phyloP scores from a whole-genome alignment of 53 echinoderm and acorn worm genomes.

The Echinometra lucunter region DNA sequence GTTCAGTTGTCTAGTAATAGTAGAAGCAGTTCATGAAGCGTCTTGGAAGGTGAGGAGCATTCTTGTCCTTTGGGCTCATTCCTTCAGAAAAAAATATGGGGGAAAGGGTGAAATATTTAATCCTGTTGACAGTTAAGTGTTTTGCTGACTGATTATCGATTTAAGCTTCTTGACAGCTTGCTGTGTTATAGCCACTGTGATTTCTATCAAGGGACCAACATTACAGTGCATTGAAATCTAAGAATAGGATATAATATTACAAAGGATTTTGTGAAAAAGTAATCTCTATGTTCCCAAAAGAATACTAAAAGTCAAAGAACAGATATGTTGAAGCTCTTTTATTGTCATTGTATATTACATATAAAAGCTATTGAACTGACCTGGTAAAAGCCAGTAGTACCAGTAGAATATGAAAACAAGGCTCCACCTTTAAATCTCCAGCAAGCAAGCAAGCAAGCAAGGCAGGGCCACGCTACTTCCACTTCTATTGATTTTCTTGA shows the following conservation, averaged over 20 bases:
- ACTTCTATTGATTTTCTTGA: conserved; percentile 57
- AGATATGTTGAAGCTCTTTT: background rate
- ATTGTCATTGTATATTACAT: background rate
- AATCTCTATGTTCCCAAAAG: background rate
- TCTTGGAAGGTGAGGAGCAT: background rate
- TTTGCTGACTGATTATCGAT: background rate
- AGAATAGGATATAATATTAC: background rate
- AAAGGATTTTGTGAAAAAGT: background rate
- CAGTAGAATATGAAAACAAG: conserved; percentile 25
- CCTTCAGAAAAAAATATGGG: background rate
- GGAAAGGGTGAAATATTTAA: no score
- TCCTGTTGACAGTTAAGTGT: background rate
- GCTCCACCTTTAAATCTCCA: conserved; percentile 25
- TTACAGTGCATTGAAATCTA: background rate
- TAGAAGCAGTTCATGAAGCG: background rate
- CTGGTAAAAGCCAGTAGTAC: background rate
- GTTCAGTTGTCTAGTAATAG: background rate
- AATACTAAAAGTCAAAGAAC: background rate
- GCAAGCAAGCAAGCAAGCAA: no score
- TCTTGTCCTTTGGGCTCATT: background rate
- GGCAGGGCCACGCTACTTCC: conserved; percentile 9
- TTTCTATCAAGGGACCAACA: background rate
- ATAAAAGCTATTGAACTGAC: background rate
- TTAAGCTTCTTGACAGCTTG: background rate
- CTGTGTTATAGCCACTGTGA: background rate